Evolutionary conservation across 1,140 invertebrate species (phyloP), one percentile per base, ranked within the genome.

Genomic region (Lasaia peninsularis): DNA sequence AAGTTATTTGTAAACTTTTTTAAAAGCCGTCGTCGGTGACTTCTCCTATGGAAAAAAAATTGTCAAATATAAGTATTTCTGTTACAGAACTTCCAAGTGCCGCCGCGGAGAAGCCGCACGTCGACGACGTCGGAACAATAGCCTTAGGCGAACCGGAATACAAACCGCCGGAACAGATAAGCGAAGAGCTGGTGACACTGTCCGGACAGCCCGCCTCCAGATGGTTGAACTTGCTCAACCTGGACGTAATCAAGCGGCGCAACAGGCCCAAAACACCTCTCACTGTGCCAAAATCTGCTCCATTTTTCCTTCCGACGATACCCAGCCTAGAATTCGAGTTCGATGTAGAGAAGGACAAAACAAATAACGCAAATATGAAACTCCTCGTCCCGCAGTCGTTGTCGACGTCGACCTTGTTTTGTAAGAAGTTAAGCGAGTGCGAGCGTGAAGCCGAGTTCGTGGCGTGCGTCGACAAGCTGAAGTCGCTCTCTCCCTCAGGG

Each of bases 241-340:
- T 99, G 40, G 97, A 99, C 72, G 86, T 96, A 1, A 95, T 99
- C 1, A 97, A 95, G 79, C 93, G 93, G 63, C 91, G 96, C 62
- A 99, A 99, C 83, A 99, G 98, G 80, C 97, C 98, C 0, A 96
- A 94, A 85, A 94, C 95, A 50, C 90, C 95, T 5, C 91, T 93
- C 0, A 97, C 97, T 74, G 91, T 91, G 0, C 94, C 95, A 0
- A 96, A 96, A 89, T 91, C 92, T 20, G 97, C 97, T 0, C 98
- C 98, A 0, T 99, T 99, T 89, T 99, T 99, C 78, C 82, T 99
- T 33, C 97, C 98, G 0, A 98, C 97, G 0, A 91, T 98, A 55
- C 92, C 96, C 0, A 96, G 96, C 1, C 83, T 98, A 9, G 92
- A 96, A 62, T 80, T 96, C 1, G 92, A 95, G 75, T 98, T 99